Evolutionary conservation across 1,140 invertebrate species (phyloP), one percentile per base, ranked within the genome.

Genomic region (Melanaphis sacchari): DNA sequence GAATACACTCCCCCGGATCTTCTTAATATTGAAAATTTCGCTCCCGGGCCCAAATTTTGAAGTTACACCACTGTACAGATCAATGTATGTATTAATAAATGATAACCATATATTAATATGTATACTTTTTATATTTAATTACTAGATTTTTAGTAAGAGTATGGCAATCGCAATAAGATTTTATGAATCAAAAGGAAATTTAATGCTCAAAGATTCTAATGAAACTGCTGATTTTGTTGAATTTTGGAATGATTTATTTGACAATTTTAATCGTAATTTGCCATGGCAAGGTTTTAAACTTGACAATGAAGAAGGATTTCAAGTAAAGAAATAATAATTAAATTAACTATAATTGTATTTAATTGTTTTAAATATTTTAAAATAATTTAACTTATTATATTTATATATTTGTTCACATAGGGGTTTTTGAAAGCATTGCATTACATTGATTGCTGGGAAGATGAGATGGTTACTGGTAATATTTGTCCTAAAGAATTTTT

Each of bases 1-100:
- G 82, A 84, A 41, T 84, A 84, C 40, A 84, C 38, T 43, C 82
- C 82, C 40, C 22, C 82, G 40, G 82, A 84, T 84, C 82, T 84
- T 84, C 82, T 41, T 84, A 84, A 84, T 84, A 84, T n/a, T n/a
- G n/a, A n/a, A n/a, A n/a, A n/a, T n/a, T n/a, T n/a, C n/a, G n/a
- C n/a, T n/a, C n/a, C n/a, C n/a, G n/a, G n/a, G n/a, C n/a, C n/a
- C 41, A 84, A 41, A 81, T 81, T 76, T 76, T 76, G 31, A 76
- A 76, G 59, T 76, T 76, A 76, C 59, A n/a, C n/a, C n/a, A n/a
- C n/a, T n/a, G 54, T n/a, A n/a, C n/a, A n/a, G n/a, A n/a, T n/a
- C n/a, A n/a, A n/a, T n/a, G n/a, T n/a, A n/a, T n/a, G n/a, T n/a
- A n/a, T n/a, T n/a, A n/a, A n/a, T n/a, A n/a, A n/a, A n/a, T n/a